Conservation (phyloP, 2,888 invertebrate species). For the Conchocele bisecta region DNA sequence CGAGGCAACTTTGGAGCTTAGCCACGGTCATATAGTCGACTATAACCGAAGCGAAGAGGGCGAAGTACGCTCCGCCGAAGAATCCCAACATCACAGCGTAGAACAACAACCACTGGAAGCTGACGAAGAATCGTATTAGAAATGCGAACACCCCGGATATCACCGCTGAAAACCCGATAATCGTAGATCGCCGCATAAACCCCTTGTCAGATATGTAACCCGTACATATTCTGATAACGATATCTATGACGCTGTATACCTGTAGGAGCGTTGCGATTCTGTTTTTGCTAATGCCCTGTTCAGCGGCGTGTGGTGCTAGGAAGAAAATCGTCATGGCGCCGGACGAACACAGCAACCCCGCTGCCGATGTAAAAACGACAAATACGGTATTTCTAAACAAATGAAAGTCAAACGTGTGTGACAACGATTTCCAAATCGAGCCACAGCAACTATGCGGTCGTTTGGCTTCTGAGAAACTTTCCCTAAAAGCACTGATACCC, state of each 20-base stretch:
- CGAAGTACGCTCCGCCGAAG: constrained; percentile 57
- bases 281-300: constrained; percentile 28
- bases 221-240: constrained; percentile 34
- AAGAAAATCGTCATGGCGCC: constrained; percentile 36
- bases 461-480: no score
- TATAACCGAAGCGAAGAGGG: constrained; percentile 59
- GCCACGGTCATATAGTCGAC: constrained; percentile 62
- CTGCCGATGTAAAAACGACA: constrained; percentile 19
- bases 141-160: constrained; percentile 19
- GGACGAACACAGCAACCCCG: constrained; percentile 39
- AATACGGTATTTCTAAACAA: constrained; percentile 50
- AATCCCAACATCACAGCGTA: constrained; percentile 56
- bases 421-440: no score
- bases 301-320: constrained; percentile 52
- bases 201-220: constrained; percentile 41
- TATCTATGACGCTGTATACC: constrained; percentile 42
- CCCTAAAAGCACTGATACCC: no score
- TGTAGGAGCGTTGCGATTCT: constrained; percentile 39
- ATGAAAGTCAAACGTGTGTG: constrained; percentile 32
- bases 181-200: constrained; percentile 25
- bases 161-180: constrained; percentile 27
- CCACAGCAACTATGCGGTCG: no score
- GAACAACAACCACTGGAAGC: constrained; percentile 44
- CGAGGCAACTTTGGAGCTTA: constrained; percentile 56
- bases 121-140: constrained; percentile 41